Percentiles rank a stretch among this genome's conserved stretches.
Conservation (phyloP, 2,888 invertebrate species). For the Pseudococcus viburni region DNA sequence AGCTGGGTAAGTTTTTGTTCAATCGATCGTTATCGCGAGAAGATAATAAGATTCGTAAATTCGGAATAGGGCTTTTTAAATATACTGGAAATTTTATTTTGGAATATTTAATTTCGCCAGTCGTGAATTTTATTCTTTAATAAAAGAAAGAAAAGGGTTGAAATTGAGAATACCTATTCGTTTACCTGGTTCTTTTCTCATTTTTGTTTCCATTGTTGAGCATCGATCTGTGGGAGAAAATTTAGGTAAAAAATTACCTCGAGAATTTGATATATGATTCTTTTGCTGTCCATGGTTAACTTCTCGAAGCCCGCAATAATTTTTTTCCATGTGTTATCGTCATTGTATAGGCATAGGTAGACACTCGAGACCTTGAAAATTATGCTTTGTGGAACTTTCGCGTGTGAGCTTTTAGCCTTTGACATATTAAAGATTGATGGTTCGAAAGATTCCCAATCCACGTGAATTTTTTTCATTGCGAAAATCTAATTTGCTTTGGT, state of each 20-base stretch:
- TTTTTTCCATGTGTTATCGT: not conserved
- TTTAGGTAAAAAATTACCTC: not conserved
- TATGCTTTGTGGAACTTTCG: not conserved
- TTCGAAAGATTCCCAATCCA: not conserved
- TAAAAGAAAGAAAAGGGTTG: not conserved
- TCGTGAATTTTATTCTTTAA: too few species aligned
- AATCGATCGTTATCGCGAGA: not conserved
- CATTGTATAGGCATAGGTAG: not conserved
- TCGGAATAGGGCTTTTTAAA: too few species aligned
- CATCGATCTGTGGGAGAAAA: not conserved
- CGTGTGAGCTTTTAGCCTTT: not conserved
- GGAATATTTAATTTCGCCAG: too few species aligned
- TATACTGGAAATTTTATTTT: too few species aligned
- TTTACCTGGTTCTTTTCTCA: not conserved
- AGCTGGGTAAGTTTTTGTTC: not conserved
- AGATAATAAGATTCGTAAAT: not conserved
- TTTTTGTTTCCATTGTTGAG: not conserved
- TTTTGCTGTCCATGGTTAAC: not conserved
- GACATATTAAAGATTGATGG: not conserved
- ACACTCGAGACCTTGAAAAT: not conserved
- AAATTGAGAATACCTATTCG: not conserved
- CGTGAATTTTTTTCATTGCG: not conserved
- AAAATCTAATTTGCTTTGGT: constrained; percentile 7
- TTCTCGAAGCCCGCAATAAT: not conserved
- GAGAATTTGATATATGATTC: not conserved